Evolutionary conservation across 2,797 vertebrate genomes (phyloP).

Genomic region (Myiotriccus ornatus): DNA sequence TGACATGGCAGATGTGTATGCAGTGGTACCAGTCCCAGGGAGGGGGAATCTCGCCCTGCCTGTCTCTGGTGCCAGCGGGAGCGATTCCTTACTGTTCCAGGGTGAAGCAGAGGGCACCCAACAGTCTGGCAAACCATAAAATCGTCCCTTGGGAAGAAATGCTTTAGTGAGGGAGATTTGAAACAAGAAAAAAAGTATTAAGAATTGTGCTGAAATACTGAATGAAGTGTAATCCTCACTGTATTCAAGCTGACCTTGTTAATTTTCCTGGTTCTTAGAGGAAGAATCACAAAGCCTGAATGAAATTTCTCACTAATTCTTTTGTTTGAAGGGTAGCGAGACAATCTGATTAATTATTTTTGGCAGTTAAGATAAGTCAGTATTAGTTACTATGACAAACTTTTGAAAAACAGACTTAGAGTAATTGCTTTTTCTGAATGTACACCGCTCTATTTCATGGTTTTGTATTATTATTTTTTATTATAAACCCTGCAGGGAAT

Average conservation of each 20-base stretch:
- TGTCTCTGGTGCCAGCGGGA: background rate
- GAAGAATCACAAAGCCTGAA: background rate
- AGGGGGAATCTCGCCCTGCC: background rate
- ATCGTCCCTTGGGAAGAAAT: background rate
- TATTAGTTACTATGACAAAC: no score
- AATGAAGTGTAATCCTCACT: background rate
- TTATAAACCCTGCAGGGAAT: background rate
- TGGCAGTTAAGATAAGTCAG: background rate
- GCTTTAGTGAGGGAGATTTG: background rate
- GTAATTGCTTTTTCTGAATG: background rate
- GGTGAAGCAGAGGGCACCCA: background rate
- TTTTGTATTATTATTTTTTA: background rate
- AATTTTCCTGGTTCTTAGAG: background rate
- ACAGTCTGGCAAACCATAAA: slow-evolving; percentile 5
- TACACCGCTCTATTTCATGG: background rate
- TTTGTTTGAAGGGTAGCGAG: background rate
- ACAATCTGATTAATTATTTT: slow-evolving; percentile 31
- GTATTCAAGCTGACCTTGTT: slow-evolving; percentile 13
- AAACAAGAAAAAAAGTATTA: background rate
- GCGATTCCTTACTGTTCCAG: background rate
- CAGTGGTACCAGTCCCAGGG: no score
- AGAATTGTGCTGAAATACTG: background rate
- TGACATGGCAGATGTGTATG: fast-evolving
- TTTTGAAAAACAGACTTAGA: background rate
- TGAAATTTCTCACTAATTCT: background rate